Base-by-base conservation (phyloP, 2,888 invertebrate species). In the Tridacna gigas region DNA sequence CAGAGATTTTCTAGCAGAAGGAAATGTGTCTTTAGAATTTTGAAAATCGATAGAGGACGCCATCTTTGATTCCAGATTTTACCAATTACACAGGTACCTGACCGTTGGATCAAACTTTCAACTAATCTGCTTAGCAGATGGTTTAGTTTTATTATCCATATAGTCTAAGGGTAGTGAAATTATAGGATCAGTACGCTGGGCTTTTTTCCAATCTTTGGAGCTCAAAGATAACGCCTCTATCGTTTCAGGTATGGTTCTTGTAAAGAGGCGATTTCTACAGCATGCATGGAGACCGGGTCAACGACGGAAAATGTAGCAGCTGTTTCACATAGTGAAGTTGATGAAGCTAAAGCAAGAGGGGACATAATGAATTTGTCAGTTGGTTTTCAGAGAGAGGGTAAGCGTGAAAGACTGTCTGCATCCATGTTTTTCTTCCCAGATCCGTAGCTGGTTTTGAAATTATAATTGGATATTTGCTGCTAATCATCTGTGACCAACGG, bases 391-490 rank as follows among this genome's bases (percentile, higher is more conserved):
- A 7, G n/a, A 20, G 61, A 20, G 9, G 13, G 61, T 11, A 61
- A n/a, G 18, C 61, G 25, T 4, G 74, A 74, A 15, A 74, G 28
- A 22, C 74, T 56, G 61, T 74, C 74, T 18, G 74, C 74, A 60
- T 74, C 74, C 11, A 56, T 56, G 28, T 74, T 74, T 15, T 61
- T 61, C 26, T 37, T 37, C 3, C 74, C 74, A 4, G 28, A 37
- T 37, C 74, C 18, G 25, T 75, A 56, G 26, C 20, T 20, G 11
- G 26, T 75, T 11, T 26, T 56, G 60, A 18, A 75, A n/a, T 61
- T 63, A 28, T 75, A 75, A 18, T 60, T 75, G 2, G 75, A 56
- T n/a, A 75, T 12, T n/a, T 1, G 60, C 74, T 61, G 74, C 74
- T 9, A 74, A 56, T 61, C 60, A 74, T 37, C 74, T 7, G 22